Evolutionary conservation across 2,797 vertebrate species (phyloP).

Genomic region (Sebastiscus tertius): DNA sequence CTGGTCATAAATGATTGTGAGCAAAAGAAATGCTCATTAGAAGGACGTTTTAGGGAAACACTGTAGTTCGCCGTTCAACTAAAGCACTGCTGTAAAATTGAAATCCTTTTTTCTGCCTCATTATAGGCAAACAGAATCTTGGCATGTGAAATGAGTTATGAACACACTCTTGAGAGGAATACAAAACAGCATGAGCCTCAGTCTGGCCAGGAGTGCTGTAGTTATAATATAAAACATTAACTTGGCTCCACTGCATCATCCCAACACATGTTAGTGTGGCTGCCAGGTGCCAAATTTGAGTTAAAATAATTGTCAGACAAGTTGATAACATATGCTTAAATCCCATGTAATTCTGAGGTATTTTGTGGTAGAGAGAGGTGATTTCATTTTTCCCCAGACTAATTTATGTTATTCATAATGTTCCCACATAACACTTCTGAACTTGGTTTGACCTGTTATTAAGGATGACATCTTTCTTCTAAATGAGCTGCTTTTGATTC

Average conservation of each 20-base stretch:
- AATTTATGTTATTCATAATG: conserved; percentile 41
- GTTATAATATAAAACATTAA: conserved; percentile 95
- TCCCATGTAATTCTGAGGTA: conserved; percentile 68
- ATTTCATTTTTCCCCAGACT: conserved; percentile 59
- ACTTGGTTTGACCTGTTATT: conserved; percentile 53
- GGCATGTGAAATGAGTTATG: conserved; percentile 90
- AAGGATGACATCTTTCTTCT: conserved; percentile 47
- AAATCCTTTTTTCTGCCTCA: conserved; percentile 79
- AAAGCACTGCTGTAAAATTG: conserved; percentile 72
- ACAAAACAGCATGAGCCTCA: conserved; percentile 90
- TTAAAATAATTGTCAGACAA: conserved; percentile 84
- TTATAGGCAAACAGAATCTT: conserved; percentile 86
- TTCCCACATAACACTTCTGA: conserved; percentile 46
- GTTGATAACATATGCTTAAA: conserved; percentile 80
- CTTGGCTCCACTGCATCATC: conserved; percentile 91
- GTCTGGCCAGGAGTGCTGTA: conserved; percentile 87
- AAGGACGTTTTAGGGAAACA: conserved; percentile 66
- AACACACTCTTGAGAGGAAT: conserved; percentile 87
- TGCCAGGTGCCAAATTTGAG: conserved; percentile 93
- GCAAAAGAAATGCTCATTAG: conserved; percentile 78
- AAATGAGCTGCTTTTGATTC: conserved; percentile 50
- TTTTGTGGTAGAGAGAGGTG: conserved; percentile 48
- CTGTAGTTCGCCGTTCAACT: conserved; percentile 59
- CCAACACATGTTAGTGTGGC: conserved; percentile 91
- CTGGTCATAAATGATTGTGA: conserved; percentile 71